Percentiles rank a stretch among this genome's conserved stretches.
These are phyloP conservation scores for Galendromus occidentalis DNA, from an alignment of 1,140 invertebrate species.

Conservation along the genomic window DNA sequence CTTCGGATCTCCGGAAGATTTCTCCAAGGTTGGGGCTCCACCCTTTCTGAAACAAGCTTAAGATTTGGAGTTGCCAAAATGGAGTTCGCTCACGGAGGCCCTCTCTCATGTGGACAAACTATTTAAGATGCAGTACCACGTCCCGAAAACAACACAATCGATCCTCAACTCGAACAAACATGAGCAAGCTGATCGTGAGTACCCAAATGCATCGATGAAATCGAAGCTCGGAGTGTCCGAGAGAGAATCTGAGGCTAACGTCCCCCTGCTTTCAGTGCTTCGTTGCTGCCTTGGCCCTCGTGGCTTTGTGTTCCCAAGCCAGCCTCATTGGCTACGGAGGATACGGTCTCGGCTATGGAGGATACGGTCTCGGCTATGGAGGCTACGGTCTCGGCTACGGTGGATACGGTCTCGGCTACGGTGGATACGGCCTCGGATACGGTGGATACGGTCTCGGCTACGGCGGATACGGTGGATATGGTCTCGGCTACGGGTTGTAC, in stretches of 20 bases:
- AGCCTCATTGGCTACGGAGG: neutral
- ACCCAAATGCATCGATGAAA: neutral
- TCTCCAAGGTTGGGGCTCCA: too few species aligned
- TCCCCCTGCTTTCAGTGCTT: neutral
- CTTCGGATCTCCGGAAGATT: too few species aligned
- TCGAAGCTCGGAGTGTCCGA: too few species aligned
- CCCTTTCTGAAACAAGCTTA: too few species aligned
- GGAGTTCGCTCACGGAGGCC: too few species aligned
- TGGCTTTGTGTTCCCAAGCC: neutral
- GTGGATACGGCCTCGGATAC: neutral
- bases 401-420: neutral
- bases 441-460: neutral
- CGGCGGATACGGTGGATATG: neutral
- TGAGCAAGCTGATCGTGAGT: neutral
- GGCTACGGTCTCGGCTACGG: neutral
- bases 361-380: neutral
- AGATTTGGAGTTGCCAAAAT: too few species aligned
- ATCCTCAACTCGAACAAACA: neutral
- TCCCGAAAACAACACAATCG: neutral
- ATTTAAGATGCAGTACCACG: too few species aligned
- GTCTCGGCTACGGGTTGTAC: neutral
- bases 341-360: neutral
- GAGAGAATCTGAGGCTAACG: neutral
- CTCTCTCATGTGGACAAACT: too few species aligned
- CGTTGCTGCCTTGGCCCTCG: neutral